Percentiles rank a stretch among this genome's conserved stretches.
These are phyloP conservation scores for Danio aesculapii DNA, from an alignment of 2,797 vertebrate genomes.

Conservation along the genomic window DNA sequence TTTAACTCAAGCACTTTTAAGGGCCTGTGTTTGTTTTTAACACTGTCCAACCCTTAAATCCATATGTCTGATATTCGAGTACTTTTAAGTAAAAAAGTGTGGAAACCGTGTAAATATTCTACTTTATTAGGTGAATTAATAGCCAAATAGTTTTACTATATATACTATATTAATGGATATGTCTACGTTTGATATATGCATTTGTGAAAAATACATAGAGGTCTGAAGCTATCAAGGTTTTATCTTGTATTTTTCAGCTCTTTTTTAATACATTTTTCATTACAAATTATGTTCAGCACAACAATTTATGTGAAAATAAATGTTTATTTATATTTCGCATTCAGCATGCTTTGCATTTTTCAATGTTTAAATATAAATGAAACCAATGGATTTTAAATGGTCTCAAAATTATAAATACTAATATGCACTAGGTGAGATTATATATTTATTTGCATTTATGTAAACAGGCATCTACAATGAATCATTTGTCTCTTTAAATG, in stretches of 20 bases:
- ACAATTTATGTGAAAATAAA: not conserved
- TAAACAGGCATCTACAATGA: not conserved
- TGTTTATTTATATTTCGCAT: no score
- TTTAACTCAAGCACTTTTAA: no score
- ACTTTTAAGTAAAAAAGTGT: no score
- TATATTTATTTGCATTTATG: not conserved
- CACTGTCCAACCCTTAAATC: no score
- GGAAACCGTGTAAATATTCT: no score
- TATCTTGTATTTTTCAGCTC: not conserved
- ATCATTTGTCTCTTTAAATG: not conserved
- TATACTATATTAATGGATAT: no score
- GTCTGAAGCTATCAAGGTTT: not conserved
- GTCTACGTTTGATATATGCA: no score
- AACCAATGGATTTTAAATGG: not conserved
- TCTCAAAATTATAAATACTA: not conserved
- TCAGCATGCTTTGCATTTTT: not conserved
- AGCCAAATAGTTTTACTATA: no score
- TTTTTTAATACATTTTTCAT: not conserved
- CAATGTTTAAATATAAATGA: not conserved
- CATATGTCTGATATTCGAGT: no score
- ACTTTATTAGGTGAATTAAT: no score
- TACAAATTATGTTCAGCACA: not conserved
- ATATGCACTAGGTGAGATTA: not conserved
- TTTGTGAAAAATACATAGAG: no score
- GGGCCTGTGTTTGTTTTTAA: no score